A percentile compares a stretch with the other conserved stretches of the same genome.
Evolutionary conservation across 2,113 vertebrate genomes (phyloP).

Genomic region (Sinosuthora webbiana): DNA sequence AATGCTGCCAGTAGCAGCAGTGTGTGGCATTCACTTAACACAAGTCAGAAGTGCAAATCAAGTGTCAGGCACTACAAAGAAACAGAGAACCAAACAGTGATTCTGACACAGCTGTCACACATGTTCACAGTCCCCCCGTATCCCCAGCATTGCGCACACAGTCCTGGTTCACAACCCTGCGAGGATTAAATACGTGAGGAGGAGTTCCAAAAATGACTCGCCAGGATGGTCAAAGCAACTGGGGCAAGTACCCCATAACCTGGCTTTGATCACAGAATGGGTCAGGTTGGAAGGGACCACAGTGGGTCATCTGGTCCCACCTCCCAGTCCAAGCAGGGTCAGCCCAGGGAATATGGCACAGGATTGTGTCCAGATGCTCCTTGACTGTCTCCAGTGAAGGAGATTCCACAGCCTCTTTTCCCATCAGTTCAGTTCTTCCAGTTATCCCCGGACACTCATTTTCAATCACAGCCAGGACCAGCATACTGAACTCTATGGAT

Average conservation of each 20-base stretch:
- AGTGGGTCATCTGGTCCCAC: background rate
- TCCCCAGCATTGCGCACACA: background rate
- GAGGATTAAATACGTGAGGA: background rate
- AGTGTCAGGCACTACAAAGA: background rate
- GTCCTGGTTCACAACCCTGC: background rate
- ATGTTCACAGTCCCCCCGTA: rapidly evolving
- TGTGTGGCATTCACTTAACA: background rate
- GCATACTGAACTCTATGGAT: background rate
- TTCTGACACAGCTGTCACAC: background rate
- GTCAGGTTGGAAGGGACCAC: background rate
- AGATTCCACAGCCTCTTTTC: background rate
- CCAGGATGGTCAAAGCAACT: background rate
- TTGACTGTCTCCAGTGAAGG: background rate
- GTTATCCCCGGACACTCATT: background rate
- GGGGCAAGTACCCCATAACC: background rate
- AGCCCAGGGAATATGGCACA: background rate
- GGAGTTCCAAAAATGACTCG: background rate
- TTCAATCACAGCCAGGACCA: background rate
- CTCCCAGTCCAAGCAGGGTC: background rate
- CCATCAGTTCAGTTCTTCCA: background rate
- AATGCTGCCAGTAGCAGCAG: background rate
- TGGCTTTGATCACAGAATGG: background rate
- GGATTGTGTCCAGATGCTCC: background rate
- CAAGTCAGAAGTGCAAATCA: slow-evolving; percentile 10
- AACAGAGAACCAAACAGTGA: background rate